Evolutionary conservation across 2,888 invertebrate species (phyloP).

Genomic region (Scaptomyza parva): DNA sequence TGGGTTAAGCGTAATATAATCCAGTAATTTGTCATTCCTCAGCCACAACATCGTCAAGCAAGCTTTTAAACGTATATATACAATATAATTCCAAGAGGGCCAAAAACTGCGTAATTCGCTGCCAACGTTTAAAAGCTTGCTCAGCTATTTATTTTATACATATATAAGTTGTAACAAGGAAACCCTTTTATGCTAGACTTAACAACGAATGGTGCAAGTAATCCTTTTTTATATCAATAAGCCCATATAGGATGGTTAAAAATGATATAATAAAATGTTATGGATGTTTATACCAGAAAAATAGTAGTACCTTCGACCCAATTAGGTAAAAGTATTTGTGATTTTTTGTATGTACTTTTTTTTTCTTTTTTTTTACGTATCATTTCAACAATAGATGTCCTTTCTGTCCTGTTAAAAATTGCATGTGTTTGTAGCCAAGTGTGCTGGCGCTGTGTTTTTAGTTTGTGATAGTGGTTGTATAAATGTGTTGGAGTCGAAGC

Average conservation of each 20-base stretch:
- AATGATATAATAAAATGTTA: neutral
- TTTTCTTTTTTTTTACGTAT: conserved; percentile 40
- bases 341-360: too few relatives aligned
- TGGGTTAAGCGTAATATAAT: conserved; percentile 77
- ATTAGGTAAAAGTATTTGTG: neutral
- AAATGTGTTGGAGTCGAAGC: conserved; percentile 55
- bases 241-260: neutral
- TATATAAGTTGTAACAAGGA: conserved; percentile 73
- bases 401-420: conserved; percentile 40
- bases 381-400: conserved; percentile 42
- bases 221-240: conserved; percentile 49
- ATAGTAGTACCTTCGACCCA: neutral
- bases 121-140: too few relatives aligned
- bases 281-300: neutral
- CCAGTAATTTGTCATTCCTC: conserved; percentile 75
- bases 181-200: conserved; percentile 54
- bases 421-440: conserved; percentile 27
- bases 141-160: too few relatives aligned
- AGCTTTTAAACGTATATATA: too few relatives aligned
- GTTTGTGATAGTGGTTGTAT: conserved; percentile 24
- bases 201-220: conserved; percentile 35
- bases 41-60: conserved; percentile 51
- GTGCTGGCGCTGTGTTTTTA: conserved; percentile 12
- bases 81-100: too few relatives aligned
- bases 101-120: too few relatives aligned